phyloP scores from a whole-genome alignment of 2,113 vertebrate genomes.

The Arvicanthis niloticus region DNA sequence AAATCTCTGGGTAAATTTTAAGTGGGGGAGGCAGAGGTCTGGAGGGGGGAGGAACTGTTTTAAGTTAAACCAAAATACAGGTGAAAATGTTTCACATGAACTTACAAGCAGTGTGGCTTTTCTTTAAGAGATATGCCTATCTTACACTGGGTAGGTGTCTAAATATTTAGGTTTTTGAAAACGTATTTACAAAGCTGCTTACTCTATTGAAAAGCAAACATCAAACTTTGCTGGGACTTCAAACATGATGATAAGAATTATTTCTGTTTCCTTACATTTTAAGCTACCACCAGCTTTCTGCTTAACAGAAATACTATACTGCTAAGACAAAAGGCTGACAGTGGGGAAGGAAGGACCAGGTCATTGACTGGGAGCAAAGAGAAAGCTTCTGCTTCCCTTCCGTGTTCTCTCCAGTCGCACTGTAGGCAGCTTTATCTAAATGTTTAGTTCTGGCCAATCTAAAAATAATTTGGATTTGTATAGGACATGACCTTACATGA shows the following conservation, averaged over 20 bases:
- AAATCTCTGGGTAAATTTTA: slow-evolving; percentile 17
- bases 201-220: slow-evolving; percentile 39
- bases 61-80: background rate
- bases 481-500: slow-evolving; percentile 3
- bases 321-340: background rate
- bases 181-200: background rate
- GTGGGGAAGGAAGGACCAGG: background rate
- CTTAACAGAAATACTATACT: slow-evolving; percentile 38
- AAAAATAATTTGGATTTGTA: slow-evolving; percentile 37
- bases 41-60: background rate
- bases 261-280: slow-evolving; percentile 24
- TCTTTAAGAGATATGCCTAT: background rate
- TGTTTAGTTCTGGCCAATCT: background rate
- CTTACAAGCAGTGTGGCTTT: background rate
- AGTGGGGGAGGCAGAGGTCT: background rate
- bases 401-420: background rate
- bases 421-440: background rate
- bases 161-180: slow-evolving; percentile 48
- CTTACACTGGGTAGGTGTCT: background rate
- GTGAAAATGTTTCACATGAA: slow-evolving; percentile 20
- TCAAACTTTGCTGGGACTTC: background rate
- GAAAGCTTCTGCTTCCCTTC: background rate
- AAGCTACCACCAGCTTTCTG: background rate
- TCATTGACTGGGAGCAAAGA: background rate
- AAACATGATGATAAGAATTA: background rate